Percentiles rank a stretch among this genome's conserved stretches.
Evolutionary conservation across 2,888 invertebrate genomes (phyloP).

Genomic region (Lepidocyrtoides sp.): DNA sequence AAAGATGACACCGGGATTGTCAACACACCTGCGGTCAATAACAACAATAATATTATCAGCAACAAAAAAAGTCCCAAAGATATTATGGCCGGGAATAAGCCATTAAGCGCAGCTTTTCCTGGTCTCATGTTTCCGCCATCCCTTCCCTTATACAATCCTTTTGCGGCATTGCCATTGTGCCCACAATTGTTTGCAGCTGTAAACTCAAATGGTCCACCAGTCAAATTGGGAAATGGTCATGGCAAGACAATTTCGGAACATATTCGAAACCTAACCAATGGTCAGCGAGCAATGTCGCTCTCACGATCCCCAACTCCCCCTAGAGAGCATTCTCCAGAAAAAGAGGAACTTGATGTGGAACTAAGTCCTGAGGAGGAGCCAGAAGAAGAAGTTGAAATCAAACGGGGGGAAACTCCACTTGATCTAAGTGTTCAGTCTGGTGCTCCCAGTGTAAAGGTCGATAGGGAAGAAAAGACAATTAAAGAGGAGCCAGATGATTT

Average conservation of each 20-base stretch:
- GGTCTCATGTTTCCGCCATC: slow-evolving; percentile 83
- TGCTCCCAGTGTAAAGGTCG: slow-evolving; percentile 79
- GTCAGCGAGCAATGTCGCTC: slow-evolving; percentile 69
- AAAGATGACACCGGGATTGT: slow-evolving; percentile 62
- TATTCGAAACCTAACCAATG: slow-evolving; percentile 86
- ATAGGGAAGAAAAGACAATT: slow-evolving; percentile 55
- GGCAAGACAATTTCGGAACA: slow-evolving; percentile 89
- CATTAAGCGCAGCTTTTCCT: slow-evolving; percentile 81
- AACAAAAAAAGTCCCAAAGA: slow-evolving; percentile 61
- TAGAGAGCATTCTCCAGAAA: slow-evolving; percentile 71
- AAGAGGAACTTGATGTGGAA: slow-evolving; percentile 71
- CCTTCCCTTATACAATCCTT: slow-evolving; percentile 85
- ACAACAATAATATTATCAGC: slow-evolving; percentile 53
- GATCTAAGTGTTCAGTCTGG: slow-evolving; percentile 77
- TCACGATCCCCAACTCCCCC: slow-evolving; percentile 76
- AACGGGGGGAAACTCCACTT: slow-evolving; percentile 81
- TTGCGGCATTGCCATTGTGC: slow-evolving; percentile 83
- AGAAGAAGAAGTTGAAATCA: slow-evolving; percentile 66
- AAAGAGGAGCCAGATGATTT: slow-evolving; percentile 65
- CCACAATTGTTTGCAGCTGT: slow-evolving; percentile 84
- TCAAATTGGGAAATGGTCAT: slow-evolving; percentile 87
- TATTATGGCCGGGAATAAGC: slow-evolving; percentile 50
- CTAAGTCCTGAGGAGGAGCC: slow-evolving; percentile 74
- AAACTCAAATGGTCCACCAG: slow-evolving; percentile 59
- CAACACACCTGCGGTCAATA: slow-evolving; percentile 18